Evolutionary conservation across 2,888 invertebrate genomes (phyloP), one percentile per base, ranked within the genome.

Genomic region (Aphodius sticticus): DNA sequence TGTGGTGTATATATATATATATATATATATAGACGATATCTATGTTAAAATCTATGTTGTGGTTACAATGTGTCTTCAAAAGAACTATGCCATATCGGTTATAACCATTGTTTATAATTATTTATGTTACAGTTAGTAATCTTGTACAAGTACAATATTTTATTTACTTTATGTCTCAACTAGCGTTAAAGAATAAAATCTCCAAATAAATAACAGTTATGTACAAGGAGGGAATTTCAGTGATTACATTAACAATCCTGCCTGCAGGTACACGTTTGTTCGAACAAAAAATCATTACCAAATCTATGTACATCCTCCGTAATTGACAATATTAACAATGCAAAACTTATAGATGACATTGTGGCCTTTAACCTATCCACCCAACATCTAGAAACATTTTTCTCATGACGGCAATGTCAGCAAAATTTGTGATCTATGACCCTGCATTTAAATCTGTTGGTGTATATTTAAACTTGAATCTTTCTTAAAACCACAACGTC

Each of bases 171-270:
- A 72, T 75, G 69, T 79, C 75, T 38, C 15, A 36, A 70, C 77
- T 84, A 81, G 76, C 36, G 85, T 87, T 84, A 86, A 86, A 88
- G 87, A 87, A 88, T 88, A 88, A 87, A 88, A 87, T 87, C 86
- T 88, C 83, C 81, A 86, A 87, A 88, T 84, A 79, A 79, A 81
- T 83, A 83, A 83, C 83, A 83, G 81, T 82, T 82, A 83, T 88
- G 81, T 88, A 88, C 88, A 85, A 86, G 87, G 87, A 87, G 87
- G 87, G 87, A 12, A 87, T 85, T 86, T 84, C 81, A 81, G 76
- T 80, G 75, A 76, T 83, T 83, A 83, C 82, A 83, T 82, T 83
- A 83, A 81, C 76, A 78, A 80, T 82, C 82, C 83, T 81, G 80
- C 83, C 80, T 80, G 82, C 84, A 84, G 83, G 84, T 84, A 84